Percentiles rank a stretch among this genome's conserved stretches.
Evolutionary conservation across 2,113 vertebrate species (phyloP).

Genomic region (Cyprinus carpio): DNA sequence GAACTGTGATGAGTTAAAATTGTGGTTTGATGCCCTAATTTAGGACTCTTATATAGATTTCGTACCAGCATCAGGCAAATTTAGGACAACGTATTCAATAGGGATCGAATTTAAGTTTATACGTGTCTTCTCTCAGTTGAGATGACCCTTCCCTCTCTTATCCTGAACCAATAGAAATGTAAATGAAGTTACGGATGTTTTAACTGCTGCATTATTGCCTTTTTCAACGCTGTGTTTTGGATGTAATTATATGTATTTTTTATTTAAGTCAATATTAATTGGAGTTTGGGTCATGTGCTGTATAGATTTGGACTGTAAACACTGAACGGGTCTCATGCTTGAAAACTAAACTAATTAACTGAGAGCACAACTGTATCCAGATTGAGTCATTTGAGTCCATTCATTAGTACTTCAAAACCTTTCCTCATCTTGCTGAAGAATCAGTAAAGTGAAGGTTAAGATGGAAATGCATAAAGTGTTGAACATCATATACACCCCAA

Average conservation of each 20-base stretch:
- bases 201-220: constrained; percentile 80
- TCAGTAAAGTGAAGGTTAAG: background rate
- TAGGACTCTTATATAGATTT: constrained; percentile 61
- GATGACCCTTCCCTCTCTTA: constrained; percentile 62
- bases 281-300: constrained; percentile 73
- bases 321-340: constrained; percentile 48
- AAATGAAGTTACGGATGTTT: constrained; percentile 74
- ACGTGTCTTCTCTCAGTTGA: constrained; percentile 63
- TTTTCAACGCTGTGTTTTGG: constrained; percentile 81
- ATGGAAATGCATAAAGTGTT: constrained; percentile 5
- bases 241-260: constrained; percentile 80
- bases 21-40: constrained; percentile 41
- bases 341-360: constrained; percentile 56
- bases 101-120: constrained; percentile 72
- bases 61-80: constrained; percentile 79
- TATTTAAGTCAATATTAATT: constrained; percentile 76
- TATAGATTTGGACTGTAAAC: constrained; percentile 61
- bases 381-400: constrained; percentile 49
- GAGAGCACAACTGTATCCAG: constrained; percentile 72
- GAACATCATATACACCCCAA: background rate
- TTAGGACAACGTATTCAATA: constrained; percentile 73
- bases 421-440: background rate
- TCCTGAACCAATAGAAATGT: constrained; percentile 66
- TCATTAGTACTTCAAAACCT: constrained; percentile 45
- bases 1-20: constrained; percentile 44